Base-by-base conservation (phyloP, 2,797 vertebrate species). In the Trematomus bernacchii region DNA sequence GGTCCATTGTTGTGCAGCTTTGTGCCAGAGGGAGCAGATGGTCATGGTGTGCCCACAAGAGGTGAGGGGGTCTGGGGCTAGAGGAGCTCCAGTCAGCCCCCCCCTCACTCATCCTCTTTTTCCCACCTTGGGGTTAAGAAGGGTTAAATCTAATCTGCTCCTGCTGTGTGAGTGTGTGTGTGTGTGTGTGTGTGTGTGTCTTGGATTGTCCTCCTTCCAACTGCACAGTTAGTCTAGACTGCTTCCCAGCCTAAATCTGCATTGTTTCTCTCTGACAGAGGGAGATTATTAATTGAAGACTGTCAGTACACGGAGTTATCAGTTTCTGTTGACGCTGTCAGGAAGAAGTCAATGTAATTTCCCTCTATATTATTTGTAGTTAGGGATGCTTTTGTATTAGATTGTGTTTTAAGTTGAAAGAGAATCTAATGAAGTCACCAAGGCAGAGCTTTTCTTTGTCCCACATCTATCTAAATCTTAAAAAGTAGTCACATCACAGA, bases 131-230 rank as follows among this genome's bases (percentile, higher is more conserved):
- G 55, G 90, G 91, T 92, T 91, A 91, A 90, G 81, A 88, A 80
- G 88, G 90, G 90, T 92, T 91, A 88, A 91, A 89, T 72, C 74
- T 89, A 90, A 92, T 91, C 88, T 52, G 50, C 77, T 71, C 83
- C 78, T 46, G 47, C 71, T 86, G 71, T 78, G 60, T 70, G 27
- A 60, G 50, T 76, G 30, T 71, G 19, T 76, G 54, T 71, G 62
- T 69, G 60, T 71, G 19, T 74, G 55, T 74, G 44, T 51, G 48
- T 62, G 47, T 68, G 75, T 67, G 47, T 57, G 75, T 74, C 27
- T 27, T 27, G 27, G 27, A 27, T 27, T 27, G 4, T 27, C 27
- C 27, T 27, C 27, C 5, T 27, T 27, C 27, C 27, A 27, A 27
- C 27, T 27, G 27, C 27, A 27, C 27, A 27, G 47, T 75, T 40